Conservation (phyloP, 2,888 invertebrate species). For the Leucania comma region DNA sequence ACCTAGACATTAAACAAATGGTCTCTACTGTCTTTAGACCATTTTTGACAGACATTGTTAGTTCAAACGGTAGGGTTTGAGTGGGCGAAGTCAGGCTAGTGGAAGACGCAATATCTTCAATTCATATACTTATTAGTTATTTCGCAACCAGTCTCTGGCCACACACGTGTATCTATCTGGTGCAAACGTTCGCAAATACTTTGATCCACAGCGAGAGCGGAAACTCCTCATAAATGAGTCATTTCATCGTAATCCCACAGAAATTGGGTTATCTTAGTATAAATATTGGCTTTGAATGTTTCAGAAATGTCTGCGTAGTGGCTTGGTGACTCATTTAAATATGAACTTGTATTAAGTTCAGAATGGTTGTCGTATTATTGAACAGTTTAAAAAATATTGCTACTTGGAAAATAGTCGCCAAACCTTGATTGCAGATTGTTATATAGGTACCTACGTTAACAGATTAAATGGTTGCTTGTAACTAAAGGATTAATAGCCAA, state of each 20-base stretch:
- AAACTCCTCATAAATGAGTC: slow-evolving; percentile 54
- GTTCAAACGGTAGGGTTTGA: neutral
- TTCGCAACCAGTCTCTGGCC: slow-evolving; percentile 21
- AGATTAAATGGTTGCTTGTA: too few relatives aligned
- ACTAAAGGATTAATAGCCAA: too few relatives aligned
- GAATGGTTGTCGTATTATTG: neutral
- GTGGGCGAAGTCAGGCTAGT: neutral
- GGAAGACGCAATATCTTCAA: neutral
- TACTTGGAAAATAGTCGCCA: too few relatives aligned
- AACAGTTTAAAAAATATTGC: too few relatives aligned
- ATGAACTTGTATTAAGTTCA: neutral
- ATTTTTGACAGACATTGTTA: too few relatives aligned
- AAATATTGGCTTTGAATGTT: slow-evolving; percentile 53
- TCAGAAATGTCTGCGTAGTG: slow-evolving; percentile 8
- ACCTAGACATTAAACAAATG: too few relatives aligned
- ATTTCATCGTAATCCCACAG: slow-evolving; percentile 44
- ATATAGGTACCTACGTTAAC: too few relatives aligned
- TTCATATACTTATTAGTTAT: neutral
- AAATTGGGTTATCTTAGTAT: slow-evolving; percentile 66
- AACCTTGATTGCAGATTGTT: too few relatives aligned
- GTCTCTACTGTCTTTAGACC: too few relatives aligned
- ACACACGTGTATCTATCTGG: slow-evolving; percentile 28
- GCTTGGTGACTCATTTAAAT: slow-evolving; percentile 8
- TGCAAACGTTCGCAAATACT: slow-evolving; percentile 40
- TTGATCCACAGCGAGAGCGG: slow-evolving; percentile 59